These are phyloP conservation scores for Cassiopea andromeda DNA, from an alignment of 30 jellyfish, hydroid and myxozoan species.

Conservation along the genomic window DNA sequence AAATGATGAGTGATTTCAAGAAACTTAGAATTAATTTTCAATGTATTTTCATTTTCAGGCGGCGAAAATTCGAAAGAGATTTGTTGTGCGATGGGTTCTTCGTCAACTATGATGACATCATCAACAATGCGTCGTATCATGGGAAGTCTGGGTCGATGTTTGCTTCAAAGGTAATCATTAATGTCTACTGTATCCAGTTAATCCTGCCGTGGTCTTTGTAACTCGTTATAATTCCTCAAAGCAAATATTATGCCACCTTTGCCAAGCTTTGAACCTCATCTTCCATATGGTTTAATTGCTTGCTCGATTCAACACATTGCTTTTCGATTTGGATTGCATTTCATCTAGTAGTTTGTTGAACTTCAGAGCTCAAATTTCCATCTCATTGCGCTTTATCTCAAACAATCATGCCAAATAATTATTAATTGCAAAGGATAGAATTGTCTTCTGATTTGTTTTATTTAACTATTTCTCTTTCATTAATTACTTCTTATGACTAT, in stretches of 20 bases:
- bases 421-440: too few species aligned
- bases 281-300: not conserved
- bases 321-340: too few species aligned
- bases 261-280: not conserved
- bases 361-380: too few species aligned
- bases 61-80: conserved; percentile 89
- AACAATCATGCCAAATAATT: too few species aligned
- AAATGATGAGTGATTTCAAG: too few species aligned
- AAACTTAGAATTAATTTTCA: too few species aligned
- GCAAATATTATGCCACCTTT: not conserved
- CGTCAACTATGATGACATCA: conserved; percentile 84
- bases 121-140: conserved; percentile 66
- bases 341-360: too few species aligned
- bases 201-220: not conserved
- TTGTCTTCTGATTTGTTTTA: too few species aligned
- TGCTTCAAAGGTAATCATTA: conserved; percentile 56
- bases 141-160: conserved; percentile 75
- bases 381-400: too few species aligned
- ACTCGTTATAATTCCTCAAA: not conserved
- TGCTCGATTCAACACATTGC: too few species aligned
- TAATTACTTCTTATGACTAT: too few species aligned
- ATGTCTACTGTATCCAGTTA: not conserved
- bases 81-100: conserved; percentile 89
- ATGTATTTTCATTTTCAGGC: conserved; percentile 36
- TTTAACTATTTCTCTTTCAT: too few species aligned